Evolutionary conservation across 2,113 vertebrate genomes (phyloP), one percentile per base, ranked within the genome.

Genomic region (Eurypyga helias): DNA sequence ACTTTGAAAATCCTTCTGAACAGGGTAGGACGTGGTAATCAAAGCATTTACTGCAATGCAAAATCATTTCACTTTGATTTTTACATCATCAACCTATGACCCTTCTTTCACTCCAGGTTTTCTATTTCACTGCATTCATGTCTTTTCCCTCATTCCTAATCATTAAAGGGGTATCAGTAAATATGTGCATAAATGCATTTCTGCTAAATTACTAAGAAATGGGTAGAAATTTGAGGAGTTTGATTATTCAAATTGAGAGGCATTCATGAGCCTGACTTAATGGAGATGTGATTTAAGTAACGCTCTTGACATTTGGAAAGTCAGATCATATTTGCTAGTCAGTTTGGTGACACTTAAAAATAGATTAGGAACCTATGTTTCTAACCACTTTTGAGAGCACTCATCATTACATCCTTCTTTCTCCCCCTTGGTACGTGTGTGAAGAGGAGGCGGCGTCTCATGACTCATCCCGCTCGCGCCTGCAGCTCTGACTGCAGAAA

Each of bases 401-500:
- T 57, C 71, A 19, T 34, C 64, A 12, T 45, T 85, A 52, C 17
- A 26, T 72, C 38, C 57, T 41, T 43, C 28, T n/a, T 75, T 78
- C 34, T 79, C 33, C 34, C 52, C 11, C 41, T n/a, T 19, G 20
- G 26, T 45, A 64, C 2, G 1, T 4, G 2, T 33, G 38, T 0
- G 0, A 33, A 75, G 46, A 81, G 77, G 57, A 91, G 62, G 46
- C 73, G 73, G n/a, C 2, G 3, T 89, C 65, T 49, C 55, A 19
- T 72, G 90, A 95, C 65, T 92, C 72, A 95, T 93, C 88, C 93
- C 45, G 36, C 64, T 96, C 45, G 2, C 64, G 97, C 54, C 87
- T 96, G 89, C 91, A 95, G 87, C 95, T 95, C 87, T 91, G 93
- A 89, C 62, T 43, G 34, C 65, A 82, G 83, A 82, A 97, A 96